Evolutionary conservation across 2,888 invertebrate genomes (phyloP), one percentile per base, ranked within the genome.

Genomic region (Tenthredo livida): DNA sequence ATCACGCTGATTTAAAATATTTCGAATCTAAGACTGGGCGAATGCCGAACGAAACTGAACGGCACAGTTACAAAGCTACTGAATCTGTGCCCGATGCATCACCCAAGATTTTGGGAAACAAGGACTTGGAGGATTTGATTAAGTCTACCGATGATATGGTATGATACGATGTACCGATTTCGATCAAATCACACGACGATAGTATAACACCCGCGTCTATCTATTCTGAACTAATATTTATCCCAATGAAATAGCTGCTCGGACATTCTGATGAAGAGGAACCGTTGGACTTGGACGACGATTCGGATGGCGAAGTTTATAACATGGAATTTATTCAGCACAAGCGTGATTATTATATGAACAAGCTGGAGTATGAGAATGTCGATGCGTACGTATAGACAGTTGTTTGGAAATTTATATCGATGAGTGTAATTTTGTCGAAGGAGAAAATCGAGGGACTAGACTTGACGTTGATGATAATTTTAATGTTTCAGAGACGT

Each of bases 271-370:
- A 90, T 15, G 90, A 89, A 54, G 91, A 91, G 10, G 89, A 91
- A 67, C 65, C 87, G 84, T 84, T 82, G 4, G 85, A 86, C 86
- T 87, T 88, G n/a, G 92, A 93, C n/a, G 88, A 87, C 37, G 89
- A 91, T 72, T 89, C 91, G 7, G 90, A 88, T 65, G 91, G 90
- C 17, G 95, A 95, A 70, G 92, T 94, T 85, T 95, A 96, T 80
- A 94, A 95, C 86, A 95, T 96, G 88, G 98, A 98, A 93, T 99
- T 98, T 92, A 94, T 94, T 85, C 95, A 97, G 87, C 97, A 97
- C 92, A 99, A 99, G 93, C 96, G 96, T 87, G 96, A 98, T 91
- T 99, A 99, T 94, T 99, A 99, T 92, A 97, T 96, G 94, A 97
- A 96, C 88, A 99, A 99, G 93, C 94, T 99, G 92, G 97, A 97